Base-by-base conservation (phyloP, 2,888 invertebrate species). In the Ophraella communa region DNA sequence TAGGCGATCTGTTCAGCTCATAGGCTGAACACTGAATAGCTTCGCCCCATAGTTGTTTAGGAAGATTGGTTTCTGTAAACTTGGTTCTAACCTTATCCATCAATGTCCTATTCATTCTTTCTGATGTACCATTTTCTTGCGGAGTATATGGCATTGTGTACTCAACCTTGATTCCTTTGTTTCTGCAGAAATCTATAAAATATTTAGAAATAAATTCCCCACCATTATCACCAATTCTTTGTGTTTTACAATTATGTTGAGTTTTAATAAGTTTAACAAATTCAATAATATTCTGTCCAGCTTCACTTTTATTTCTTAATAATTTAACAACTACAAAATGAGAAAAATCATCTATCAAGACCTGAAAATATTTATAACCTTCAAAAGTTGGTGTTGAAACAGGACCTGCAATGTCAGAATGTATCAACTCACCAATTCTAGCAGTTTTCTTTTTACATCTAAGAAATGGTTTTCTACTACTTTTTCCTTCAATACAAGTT, bases 101-200 rank as follows among this genome's bases (percentile, higher is more conserved):
- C 20, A 70, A 54, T 10, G 73, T 73, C 59, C 71, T 57, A 44
- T 75, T 76, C 65, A 72, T 67, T 27, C 74, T 20, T 63, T 74
- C 72, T 2, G 66, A 59, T 35, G 33, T 59, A 7, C 71, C 73
- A 62, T 76, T 74, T 54, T 73, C 62, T 58, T 75, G 73, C 14
- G 70, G 70, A 61, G 45, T 68, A 61, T 73, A 71, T 44, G 67
- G 54, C 33, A 64, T 39, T 8, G 72, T 74, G 60, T 71, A 71
- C 42, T 68, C 56, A 3, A 64, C 47, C 33, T 61, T n/a, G 52
- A 71, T 71, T 20, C 69, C 71, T 35, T 68, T 67, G 10, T 53
- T 18, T 30, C 45, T 67, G 39, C 69, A 71, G 67, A 57, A 69
- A 45, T 63, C 45, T 57, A 65, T 62, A 55, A 71, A 67, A 47